These are phyloP conservation scores for Panthera tigris DNA, from an alignment of 2,113 vertebrate genomes.

Conservation along the genomic window DNA sequence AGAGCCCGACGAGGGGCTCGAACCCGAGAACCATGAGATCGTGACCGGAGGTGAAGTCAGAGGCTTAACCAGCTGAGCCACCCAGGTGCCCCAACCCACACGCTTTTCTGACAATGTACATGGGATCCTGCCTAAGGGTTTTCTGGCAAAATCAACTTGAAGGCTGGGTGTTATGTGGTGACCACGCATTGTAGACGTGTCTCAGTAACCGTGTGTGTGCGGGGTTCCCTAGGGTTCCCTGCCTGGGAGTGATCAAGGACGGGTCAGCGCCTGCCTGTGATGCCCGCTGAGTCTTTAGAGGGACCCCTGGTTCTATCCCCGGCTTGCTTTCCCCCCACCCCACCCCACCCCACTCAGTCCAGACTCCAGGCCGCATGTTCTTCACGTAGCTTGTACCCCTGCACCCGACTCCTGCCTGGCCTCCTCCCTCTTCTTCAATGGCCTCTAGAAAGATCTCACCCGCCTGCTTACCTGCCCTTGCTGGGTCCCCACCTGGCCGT, in stretches of 20 bases:
- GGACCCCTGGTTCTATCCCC: background rate
- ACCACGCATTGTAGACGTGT: fast-evolving
- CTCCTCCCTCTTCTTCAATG: too few species aligned
- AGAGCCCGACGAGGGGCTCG: too few species aligned
- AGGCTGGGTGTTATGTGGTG: fast-evolving
- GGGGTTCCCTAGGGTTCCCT: fast-evolving
- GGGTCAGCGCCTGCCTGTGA: fast-evolving
- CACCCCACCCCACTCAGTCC: too few species aligned
- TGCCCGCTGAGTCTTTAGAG: fast-evolving
- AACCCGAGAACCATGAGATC: too few species aligned
- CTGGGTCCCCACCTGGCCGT: fast-evolving
- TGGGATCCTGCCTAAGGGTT: fast-evolving
- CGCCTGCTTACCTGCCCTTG: background rate
- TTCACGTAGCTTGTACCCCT: fast-evolving
- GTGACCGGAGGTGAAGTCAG: too few species aligned
- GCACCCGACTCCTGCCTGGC: background rate
- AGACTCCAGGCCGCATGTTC: fast-evolving
- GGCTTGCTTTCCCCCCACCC: background rate
- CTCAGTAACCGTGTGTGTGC: background rate
- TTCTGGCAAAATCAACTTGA: background rate
- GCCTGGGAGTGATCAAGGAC: fast-evolving
- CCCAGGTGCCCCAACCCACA: too few species aligned
- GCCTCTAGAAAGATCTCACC: background rate
- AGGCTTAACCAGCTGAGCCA: too few species aligned
- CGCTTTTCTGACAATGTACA: fast-evolving